Percentiles rank a stretch among this genome's conserved stretches.
phyloP scores from a whole-genome alignment of 1,140 invertebrate species.

The Sitobion miscanthi region DNA sequence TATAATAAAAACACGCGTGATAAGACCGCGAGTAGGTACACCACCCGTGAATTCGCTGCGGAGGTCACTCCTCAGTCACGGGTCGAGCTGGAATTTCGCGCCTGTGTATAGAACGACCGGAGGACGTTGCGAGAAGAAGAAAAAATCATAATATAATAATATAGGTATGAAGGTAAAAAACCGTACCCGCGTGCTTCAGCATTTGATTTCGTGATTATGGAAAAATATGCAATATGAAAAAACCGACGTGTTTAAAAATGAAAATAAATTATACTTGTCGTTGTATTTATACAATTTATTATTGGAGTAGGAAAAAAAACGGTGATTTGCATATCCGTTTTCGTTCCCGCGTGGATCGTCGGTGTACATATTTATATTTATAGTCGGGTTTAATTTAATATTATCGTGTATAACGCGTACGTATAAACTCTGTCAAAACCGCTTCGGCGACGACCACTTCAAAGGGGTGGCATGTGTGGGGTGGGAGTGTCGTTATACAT shows the following conservation, averaged over 20 bases:
- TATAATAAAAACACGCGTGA: neutral
- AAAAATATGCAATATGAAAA: constrained; percentile 28
- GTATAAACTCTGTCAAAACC: neutral
- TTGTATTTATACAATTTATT: neutral
- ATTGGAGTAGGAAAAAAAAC: neutral
- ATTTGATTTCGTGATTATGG: constrained; percentile 9
- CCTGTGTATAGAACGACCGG: neutral
- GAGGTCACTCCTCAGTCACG: neutral
- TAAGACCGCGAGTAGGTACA: neutral
- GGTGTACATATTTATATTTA: neutral
- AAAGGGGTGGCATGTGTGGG: neutral
- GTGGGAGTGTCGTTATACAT: neutral
- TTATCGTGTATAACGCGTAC: neutral
- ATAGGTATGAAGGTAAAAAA: neutral
- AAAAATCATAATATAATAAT: neutral
- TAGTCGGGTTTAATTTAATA: neutral
- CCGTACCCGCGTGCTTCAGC: neutral
- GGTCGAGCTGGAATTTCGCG: neutral
- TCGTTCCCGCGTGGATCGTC: neutral
- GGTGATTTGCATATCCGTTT: constrained; percentile 24
- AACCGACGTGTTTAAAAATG: neutral
- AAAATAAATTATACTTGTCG: neutral
- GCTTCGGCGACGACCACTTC: neutral
- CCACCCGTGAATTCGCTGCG: neutral
- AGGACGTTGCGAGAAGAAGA: neutral